Percentiles rank a stretch among this genome's conserved stretches.
Evolutionary conservation across 2,797 vertebrate genomes (phyloP).

Genomic region (Crocidura indochinensis): DNA sequence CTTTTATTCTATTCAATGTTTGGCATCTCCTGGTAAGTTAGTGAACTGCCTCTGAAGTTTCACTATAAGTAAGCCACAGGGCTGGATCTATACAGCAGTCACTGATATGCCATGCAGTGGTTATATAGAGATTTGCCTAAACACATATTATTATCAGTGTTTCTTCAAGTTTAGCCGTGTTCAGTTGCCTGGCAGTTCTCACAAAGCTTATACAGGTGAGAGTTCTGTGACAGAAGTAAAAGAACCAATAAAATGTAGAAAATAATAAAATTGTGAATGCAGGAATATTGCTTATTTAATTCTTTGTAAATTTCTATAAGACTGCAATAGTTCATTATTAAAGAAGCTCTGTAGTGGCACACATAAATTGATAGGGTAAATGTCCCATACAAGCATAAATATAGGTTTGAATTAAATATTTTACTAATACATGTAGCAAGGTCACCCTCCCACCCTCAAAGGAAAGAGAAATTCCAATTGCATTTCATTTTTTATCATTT

Average conservation of each 20-base stretch:
- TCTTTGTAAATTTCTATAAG: constrained; percentile 31
- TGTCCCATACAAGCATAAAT: neutral
- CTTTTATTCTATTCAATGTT: neutral
- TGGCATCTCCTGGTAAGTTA: neutral
- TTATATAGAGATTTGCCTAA: neutral
- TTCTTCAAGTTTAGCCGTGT: neutral
- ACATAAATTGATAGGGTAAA: constrained; percentile 17
- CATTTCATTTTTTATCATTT: constrained; percentile 13
- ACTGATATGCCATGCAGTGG: accelerated
- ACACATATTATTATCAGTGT: constrained; percentile 20
- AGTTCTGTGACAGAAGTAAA: neutral
- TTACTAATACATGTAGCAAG: constrained; percentile 39
- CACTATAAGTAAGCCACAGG: neutral
- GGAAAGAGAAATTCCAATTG: constrained; percentile 46
- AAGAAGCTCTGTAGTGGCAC: neutral
- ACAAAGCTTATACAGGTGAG: too few species aligned
- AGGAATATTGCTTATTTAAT: neutral
- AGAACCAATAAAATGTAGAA: constrained; percentile 23
- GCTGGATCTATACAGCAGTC: neutral
- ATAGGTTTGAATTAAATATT: constrained; percentile 41
- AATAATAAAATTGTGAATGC: constrained; percentile 1
- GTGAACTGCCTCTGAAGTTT: neutral
- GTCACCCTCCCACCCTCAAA: neutral
- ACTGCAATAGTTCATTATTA: constrained; percentile 51
- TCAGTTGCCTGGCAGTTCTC: neutral